phyloP scores from a whole-genome alignment of 2,888 invertebrate species.

The Sipha maydis region DNA sequence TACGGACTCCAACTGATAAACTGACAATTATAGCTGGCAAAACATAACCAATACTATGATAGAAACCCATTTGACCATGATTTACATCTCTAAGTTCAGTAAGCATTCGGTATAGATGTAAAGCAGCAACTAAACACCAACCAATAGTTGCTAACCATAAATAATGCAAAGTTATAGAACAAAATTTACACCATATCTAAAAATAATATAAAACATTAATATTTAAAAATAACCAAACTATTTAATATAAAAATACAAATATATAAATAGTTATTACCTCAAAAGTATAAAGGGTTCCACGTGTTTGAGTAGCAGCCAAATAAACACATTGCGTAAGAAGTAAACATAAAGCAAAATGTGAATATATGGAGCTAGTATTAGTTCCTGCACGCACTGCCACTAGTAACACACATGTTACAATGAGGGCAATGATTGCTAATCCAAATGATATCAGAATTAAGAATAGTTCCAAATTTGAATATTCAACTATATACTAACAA shows the following conservation, averaged over 20 bases:
- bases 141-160: constrained; percentile 90
- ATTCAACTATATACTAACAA: constrained; percentile 82
- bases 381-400: constrained; percentile 86
- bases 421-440: constrained; percentile 82
- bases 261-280: constrained; percentile 73
- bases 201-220: constrained; percentile 44
- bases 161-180: constrained; percentile 92
- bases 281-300: constrained; percentile 81
- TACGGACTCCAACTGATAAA: constrained; percentile 89
- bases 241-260: constrained; percentile 22
- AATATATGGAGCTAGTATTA: constrained; percentile 93
- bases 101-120: constrained; percentile 92
- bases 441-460: constrained; percentile 90
- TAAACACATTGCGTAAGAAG: constrained; percentile 87
- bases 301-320: constrained; percentile 85
- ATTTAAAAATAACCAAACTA: background rate
- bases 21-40: constrained; percentile 91
- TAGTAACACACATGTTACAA: constrained; percentile 82
- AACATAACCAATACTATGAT: constrained; percentile 91
- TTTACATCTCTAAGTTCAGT: constrained; percentile 96
- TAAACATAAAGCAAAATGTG: constrained; percentile 90
- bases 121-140: constrained; percentile 92
- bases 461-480: constrained; percentile 84
- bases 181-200: constrained; percentile 78
- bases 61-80: constrained; percentile 92